phyloP scores from a whole-genome alignment of 1,140 invertebrate genomes.

The Lutraria rhynchaena region DNA sequence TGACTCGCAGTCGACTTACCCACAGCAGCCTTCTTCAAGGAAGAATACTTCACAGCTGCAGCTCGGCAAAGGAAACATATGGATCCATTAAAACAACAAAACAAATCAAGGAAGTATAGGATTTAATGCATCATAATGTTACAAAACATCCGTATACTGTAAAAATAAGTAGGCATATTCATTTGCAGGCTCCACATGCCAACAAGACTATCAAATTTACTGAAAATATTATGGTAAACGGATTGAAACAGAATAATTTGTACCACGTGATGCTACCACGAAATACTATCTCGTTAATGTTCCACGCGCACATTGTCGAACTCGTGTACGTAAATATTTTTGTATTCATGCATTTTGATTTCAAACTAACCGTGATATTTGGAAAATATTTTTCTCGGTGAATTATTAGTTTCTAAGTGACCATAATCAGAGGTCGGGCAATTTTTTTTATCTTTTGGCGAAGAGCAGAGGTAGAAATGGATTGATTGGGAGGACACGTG shows the following conservation, averaged over 20 bases:
- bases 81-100: neutral
- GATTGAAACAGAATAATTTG: too few species aligned
- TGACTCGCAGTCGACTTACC: too few species aligned
- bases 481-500: slow-evolving; percentile 37
- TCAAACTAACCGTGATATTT: slow-evolving; percentile 58
- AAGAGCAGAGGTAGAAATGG: neutral
- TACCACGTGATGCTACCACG: neutral
- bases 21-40: too few species aligned
- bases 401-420: slow-evolving; percentile 36
- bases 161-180: slow-evolving; percentile 18
- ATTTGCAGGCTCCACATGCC: neutral
- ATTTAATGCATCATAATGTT: slow-evolving; percentile 24
- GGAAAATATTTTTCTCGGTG: slow-evolving; percentile 32
- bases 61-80: too few species aligned
- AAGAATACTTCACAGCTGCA: too few species aligned
- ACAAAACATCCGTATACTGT: neutral
- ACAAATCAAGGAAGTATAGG: neutral
- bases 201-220: slow-evolving; percentile 30
- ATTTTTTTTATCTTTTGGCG: neutral
- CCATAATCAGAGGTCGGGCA: neutral
- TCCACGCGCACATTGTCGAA: slow-evolving; percentile 33
- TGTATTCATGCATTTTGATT: slow-evolving; percentile 51
- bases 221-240: slow-evolving; percentile 25
- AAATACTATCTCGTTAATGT: slow-evolving; percentile 30
- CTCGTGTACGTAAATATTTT: slow-evolving; percentile 40